These are phyloP conservation scores for Platycercus adscitus DNA, from an alignment of 2,113 vertebrate genomes.

Conservation along the genomic window DNA sequence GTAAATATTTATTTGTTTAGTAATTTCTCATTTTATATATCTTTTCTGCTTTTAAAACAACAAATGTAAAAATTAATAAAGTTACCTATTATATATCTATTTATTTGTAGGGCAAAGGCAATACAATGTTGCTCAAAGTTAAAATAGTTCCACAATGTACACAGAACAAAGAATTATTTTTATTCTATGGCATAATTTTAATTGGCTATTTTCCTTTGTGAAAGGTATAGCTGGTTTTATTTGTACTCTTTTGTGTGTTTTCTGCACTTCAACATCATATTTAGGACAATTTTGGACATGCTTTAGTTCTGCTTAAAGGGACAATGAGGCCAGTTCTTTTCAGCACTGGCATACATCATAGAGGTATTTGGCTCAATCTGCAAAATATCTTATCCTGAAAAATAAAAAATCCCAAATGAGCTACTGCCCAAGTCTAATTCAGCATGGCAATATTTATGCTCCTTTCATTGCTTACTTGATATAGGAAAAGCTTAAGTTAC, in stretches of 20 bases:
- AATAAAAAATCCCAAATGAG: background rate
- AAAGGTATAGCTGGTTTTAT: background rate
- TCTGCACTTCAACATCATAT: background rate
- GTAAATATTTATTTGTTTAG: background rate
- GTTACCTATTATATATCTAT: background rate
- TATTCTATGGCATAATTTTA: background rate
- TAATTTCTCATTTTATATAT: background rate
- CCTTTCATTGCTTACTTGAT: background rate
- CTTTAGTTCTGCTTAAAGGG: background rate
- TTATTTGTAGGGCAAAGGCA: background rate
- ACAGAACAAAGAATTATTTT: background rate
- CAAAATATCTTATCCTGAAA: rapidly evolving
- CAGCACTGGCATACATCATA: background rate
- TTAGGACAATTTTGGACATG: background rate
- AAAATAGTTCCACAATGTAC: background rate
- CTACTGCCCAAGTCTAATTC: background rate
- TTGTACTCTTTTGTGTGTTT: background rate
- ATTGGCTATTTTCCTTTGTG: background rate
- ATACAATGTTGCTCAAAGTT: background rate
- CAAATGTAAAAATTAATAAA: background rate
- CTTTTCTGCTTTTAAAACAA: background rate
- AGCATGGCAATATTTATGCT: background rate
- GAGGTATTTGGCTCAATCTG: background rate
- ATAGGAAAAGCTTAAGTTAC: background rate
- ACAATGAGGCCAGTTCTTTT: background rate